Percentiles rank a stretch among this genome's conserved stretches.
phyloP scores from a whole-genome alignment of 1,140 invertebrate genomes.

The Pseudomyrmex flavicornis region DNA sequence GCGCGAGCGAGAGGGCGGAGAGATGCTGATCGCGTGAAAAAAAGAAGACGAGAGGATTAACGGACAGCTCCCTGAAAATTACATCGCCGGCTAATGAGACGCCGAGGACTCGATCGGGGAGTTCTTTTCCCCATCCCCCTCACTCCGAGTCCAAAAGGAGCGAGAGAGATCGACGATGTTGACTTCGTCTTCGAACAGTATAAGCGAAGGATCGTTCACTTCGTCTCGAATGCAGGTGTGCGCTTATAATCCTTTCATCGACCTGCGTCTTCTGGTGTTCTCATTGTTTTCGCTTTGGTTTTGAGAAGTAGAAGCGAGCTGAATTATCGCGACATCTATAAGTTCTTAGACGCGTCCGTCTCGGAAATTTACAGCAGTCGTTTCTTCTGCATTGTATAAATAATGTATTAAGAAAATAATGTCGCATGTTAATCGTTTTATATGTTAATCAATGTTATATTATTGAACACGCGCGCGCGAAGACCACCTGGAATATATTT shows the following conservation, averaged over 20 bases:
- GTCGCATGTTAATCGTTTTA: not conserved
- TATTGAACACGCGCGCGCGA: not conserved
- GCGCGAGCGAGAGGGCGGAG: slow-evolving; percentile 48
- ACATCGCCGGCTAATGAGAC: slow-evolving; percentile 63
- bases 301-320: slow-evolving; percentile 19
- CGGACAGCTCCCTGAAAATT: slow-evolving; percentile 61
- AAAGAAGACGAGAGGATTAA: slow-evolving; percentile 55
- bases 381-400: not conserved
- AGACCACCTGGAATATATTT: not conserved
- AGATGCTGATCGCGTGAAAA: slow-evolving; percentile 49
- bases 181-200: too few species aligned
- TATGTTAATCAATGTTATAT: not conserved
- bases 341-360: not conserved
- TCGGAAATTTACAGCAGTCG: not conserved
- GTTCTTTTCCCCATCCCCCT: too few species aligned
- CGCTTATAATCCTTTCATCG: slow-evolving; percentile 44
- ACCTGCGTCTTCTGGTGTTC: not conserved
- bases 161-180: slow-evolving; percentile 27
- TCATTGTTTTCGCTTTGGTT: slow-evolving; percentile 18
- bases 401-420: slow-evolving; percentile 3
- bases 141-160: slow-evolving; percentile 17
- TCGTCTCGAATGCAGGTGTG: slow-evolving; percentile 38
- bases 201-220: too few species aligned
- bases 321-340: slow-evolving; percentile 14
- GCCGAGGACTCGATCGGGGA: slow-evolving; percentile 29